These are phyloP conservation scores for Lates japonicus DNA, from an alignment of 2,797 vertebrate genomes.

Conservation along the genomic window DNA sequence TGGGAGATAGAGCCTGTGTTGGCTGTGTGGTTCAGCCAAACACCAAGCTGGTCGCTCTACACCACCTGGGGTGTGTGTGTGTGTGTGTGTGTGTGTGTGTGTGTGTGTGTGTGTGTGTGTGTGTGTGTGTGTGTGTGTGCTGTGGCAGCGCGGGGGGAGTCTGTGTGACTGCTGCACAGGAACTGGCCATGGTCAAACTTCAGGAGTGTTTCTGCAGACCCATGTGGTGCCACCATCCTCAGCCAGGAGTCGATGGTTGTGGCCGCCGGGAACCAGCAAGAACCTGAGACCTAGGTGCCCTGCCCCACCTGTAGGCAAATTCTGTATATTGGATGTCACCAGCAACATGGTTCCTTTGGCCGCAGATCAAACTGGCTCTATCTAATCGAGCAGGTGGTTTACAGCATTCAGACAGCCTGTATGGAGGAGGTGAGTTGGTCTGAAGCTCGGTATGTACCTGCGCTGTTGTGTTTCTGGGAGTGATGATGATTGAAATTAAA, in stretches of 20 bases:
- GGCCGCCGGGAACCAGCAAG: conserved; percentile 95
- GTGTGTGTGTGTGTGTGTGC: background rate
- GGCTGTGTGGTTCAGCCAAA: conserved; percentile 92
- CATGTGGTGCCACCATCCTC: conserved; percentile 98
- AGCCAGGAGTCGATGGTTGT: conserved; percentile 98
- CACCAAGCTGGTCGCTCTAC: conserved; percentile 91
- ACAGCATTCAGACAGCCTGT: background rate
- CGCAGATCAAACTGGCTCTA: background rate
- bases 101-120: background rate
- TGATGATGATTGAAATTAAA: background rate
- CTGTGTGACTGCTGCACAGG: conserved; percentile 37
- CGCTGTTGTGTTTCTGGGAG: background rate
- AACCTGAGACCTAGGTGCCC: conserved; percentile 95
- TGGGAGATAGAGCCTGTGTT: conserved; percentile 94
- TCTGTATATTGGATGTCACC: conserved; percentile 97
- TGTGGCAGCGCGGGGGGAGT: too few relatives aligned
- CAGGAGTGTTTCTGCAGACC: conserved; percentile 94
- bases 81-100: background rate
- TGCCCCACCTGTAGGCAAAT: conserved; percentile 94
- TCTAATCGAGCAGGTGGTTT: background rate
- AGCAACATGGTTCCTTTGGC: conserved; percentile 86
- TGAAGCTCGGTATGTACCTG: background rate
- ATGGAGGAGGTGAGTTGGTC: background rate
- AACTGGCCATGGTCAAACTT: conserved; percentile 78
- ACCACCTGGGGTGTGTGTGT: conserved; percentile 74